Evolutionary conservation across 2,888 invertebrate species (phyloP).

Genomic region (Ectemnius cavifrons): DNA sequence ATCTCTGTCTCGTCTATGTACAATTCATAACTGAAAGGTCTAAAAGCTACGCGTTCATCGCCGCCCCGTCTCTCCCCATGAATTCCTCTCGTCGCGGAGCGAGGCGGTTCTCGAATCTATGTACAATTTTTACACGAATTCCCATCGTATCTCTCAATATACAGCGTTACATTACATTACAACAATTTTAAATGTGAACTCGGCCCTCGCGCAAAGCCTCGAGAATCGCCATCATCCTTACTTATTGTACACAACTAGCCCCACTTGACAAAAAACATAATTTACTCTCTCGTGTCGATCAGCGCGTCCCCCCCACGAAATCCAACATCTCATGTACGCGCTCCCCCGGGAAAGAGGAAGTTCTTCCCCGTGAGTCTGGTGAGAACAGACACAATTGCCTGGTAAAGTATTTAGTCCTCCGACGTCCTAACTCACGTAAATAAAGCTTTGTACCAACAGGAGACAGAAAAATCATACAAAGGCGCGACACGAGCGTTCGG

Average conservation of each 20-base stretch:
- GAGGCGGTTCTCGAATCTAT: constrained; percentile 59
- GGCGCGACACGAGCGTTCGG: not conserved
- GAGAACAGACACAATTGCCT: constrained; percentile 9
- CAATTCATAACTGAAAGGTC: constrained; percentile 63
- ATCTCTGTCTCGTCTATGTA: constrained; percentile 58
- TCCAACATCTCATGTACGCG: constrained; percentile 18
- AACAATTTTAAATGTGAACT: constrained; percentile 59
- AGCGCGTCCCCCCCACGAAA: constrained; percentile 2
- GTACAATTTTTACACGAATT: constrained; percentile 73
- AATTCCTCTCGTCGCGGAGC: constrained; percentile 36
- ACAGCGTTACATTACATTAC: constrained; percentile 70
- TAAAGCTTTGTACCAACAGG: constrained; percentile 21
- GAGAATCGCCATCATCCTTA: constrained; percentile 25
- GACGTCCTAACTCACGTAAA: constrained; percentile 22
- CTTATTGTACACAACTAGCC: constrained; percentile 47
- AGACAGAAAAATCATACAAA: constrained; percentile 5
- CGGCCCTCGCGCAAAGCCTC: constrained; percentile 20
- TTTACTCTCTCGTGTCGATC: not conserved
- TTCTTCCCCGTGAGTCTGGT: not conserved
- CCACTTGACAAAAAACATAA: constrained; percentile 34
- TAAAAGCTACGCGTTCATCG: constrained; percentile 49
- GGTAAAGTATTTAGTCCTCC: constrained; percentile 3
- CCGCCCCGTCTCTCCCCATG: constrained; percentile 8
- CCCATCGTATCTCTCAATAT: constrained; percentile 58
- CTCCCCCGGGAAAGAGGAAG: constrained; percentile 22